Conservation (phyloP, 1,140 invertebrate genomes). For the Triops cancriformis region DNA sequence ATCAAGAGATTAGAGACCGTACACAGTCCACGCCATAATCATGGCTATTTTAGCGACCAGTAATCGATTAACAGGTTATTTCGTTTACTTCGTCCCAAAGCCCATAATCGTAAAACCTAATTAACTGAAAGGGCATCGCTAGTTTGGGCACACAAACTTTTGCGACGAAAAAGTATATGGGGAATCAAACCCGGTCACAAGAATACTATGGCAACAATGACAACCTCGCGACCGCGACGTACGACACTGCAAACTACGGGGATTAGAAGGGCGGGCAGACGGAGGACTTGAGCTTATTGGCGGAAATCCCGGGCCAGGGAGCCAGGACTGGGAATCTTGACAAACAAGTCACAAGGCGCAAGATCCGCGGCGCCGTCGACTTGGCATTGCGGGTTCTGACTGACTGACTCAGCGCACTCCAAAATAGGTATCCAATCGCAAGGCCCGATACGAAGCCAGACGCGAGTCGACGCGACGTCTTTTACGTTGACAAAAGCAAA, state of each 20-base stretch:
- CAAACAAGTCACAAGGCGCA: constrained; percentile 10
- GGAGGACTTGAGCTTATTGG: not conserved
- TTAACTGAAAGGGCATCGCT: too few species aligned
- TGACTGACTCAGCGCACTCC: constrained; percentile 8
- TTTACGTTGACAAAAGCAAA: constrained; percentile 14
- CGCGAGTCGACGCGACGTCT: constrained; percentile 11
- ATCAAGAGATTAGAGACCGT: not conserved
- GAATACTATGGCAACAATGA: not conserved
- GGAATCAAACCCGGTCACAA: too few species aligned
- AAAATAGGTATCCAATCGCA: constrained; percentile 3
- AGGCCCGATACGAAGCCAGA: not conserved
- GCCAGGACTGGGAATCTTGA: not conserved
- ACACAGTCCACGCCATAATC: not conserved
- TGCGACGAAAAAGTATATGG: too few species aligned
- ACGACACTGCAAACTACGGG: not conserved
- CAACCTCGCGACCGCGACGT: not conserved
- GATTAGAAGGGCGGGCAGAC: not conserved
- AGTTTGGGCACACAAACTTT: too few species aligned
- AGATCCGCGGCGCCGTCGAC: constrained; percentile 1
- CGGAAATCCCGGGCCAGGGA: not conserved
- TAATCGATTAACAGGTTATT: not conserved
- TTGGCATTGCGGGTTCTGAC: constrained; percentile 8
- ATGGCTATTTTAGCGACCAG: not conserved
- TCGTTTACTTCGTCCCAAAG: not conserved
- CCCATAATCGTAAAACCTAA: not conserved